Conservation (phyloP, 64 coral and sea anemone species). For the Actinia tenebrosa region DNA sequence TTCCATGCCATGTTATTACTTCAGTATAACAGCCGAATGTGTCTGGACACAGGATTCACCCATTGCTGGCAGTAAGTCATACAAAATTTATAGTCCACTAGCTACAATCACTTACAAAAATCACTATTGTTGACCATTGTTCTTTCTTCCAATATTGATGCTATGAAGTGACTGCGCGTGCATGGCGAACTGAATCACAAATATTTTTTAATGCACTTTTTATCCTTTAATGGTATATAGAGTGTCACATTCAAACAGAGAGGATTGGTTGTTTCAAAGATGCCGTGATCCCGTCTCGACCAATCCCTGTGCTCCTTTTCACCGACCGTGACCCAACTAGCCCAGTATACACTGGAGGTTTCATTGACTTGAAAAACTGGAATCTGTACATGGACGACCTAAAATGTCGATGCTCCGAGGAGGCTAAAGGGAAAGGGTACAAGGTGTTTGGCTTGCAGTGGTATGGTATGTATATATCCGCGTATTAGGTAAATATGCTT, state of each 20-base stretch:
- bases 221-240: background rate
- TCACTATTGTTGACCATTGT: too few species aligned
- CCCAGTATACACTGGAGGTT: slow-evolving; percentile 9
- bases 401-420: slow-evolving; percentile 48
- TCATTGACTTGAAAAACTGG: slow-evolving; percentile 59
- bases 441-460: slow-evolving; percentile 28
- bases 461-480: slow-evolving; percentile 35
- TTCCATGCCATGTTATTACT: too few species aligned
- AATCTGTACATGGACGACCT: slow-evolving; percentile 42
- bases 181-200: too few species aligned
- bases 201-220: too few species aligned
- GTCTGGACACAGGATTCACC: too few species aligned
- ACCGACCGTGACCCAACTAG: slow-evolving; percentile 38
- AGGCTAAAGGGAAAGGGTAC: slow-evolving; percentile 36
- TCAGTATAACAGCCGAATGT: too few species aligned
- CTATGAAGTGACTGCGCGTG: too few species aligned
- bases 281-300: slow-evolving; percentile 2
- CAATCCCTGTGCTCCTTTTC: slow-evolving; percentile 52
- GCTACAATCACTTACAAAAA: too few species aligned
- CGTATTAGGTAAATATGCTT: too few species aligned
- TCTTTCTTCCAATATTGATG: too few species aligned
- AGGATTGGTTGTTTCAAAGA: slow-evolving; percentile 52
- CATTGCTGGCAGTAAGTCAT: too few species aligned
- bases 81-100: too few species aligned
- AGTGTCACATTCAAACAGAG: background rate